Conservation (phyloP, 2,888 invertebrate species). For the Cyrtodaria siliqua region DNA sequence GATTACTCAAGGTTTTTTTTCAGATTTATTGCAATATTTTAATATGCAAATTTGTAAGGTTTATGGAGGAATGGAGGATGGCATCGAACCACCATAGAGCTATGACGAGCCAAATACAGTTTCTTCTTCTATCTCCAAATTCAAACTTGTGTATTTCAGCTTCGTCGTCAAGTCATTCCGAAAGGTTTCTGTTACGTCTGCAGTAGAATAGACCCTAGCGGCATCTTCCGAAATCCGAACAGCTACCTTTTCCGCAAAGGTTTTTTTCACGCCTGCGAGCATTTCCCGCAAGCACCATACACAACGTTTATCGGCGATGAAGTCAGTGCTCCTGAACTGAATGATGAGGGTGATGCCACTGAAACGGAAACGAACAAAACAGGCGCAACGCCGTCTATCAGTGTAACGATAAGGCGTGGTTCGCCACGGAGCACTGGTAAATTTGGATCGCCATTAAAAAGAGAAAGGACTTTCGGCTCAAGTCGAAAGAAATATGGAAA, state of each 20-base stretch:
- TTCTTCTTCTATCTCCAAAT: too few relatives aligned
- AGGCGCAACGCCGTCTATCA: constrained; percentile 35
- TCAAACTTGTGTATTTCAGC: constrained; percentile 51
- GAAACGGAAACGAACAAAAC: constrained; percentile 11
- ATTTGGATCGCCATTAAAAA: constrained; percentile 13
- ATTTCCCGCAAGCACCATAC: constrained; percentile 67
- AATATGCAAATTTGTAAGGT: too few relatives aligned
- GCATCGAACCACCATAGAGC: too few relatives aligned
- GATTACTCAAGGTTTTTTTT: too few relatives aligned
- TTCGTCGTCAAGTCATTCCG: constrained; percentile 62
- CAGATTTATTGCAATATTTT: too few relatives aligned
- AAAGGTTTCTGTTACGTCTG: constrained; percentile 71
- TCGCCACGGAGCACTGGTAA: constrained; percentile 22
- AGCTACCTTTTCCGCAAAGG: constrained; percentile 68
- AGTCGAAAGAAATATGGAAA: background rate
- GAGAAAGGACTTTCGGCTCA: constrained; percentile 31
- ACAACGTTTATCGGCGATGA: constrained; percentile 66
- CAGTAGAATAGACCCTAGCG: constrained; percentile 69
- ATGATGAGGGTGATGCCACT: constrained; percentile 5
- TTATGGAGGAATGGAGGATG: too few relatives aligned
- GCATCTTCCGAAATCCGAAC: constrained; percentile 65
- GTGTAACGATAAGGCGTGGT: constrained; percentile 47
- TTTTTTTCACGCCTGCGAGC: constrained; percentile 66
- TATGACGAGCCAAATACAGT: too few relatives aligned
- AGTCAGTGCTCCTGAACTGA: constrained; percentile 9